Percentiles rank a stretch among this genome's conserved stretches.
phyloP scores from a whole-genome alignment of 2,888 invertebrate species.

The Baronia brevicornis region DNA sequence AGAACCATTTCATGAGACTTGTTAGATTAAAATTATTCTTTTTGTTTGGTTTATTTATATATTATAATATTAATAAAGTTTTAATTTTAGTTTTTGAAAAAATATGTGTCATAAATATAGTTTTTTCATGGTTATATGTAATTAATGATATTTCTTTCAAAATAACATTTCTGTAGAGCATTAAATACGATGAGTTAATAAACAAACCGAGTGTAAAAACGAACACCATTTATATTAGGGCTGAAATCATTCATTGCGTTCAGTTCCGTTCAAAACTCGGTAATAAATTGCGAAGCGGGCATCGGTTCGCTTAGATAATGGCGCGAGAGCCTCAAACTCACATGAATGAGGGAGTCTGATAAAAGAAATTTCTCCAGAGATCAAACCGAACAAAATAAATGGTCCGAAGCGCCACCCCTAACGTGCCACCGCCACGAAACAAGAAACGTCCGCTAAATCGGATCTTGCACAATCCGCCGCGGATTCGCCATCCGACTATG shows the following conservation, averaged over 20 bases:
- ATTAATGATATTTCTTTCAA: too few species aligned
- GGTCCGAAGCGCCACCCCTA: slow-evolving; percentile 28
- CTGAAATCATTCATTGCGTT: slow-evolving; percentile 24
- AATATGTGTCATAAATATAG: too few species aligned
- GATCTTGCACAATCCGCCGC: slow-evolving; percentile 30
- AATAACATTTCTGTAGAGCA: too few species aligned
- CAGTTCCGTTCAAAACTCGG: slow-evolving; percentile 18
- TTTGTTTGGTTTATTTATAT: too few species aligned
- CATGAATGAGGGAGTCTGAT: slow-evolving; percentile 51
- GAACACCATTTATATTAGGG: slow-evolving; percentile 22
- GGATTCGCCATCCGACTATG: slow-evolving; percentile 38
- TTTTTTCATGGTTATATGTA: too few species aligned
- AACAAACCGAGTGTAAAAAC: slow-evolving; percentile 8
- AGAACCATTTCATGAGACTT: too few species aligned
- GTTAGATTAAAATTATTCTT: too few species aligned
- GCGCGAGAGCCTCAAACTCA: slow-evolving; percentile 29
- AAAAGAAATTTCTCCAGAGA: slow-evolving; percentile 50
- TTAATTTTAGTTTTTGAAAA: too few species aligned
- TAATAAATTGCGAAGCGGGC: slow-evolving; percentile 26
- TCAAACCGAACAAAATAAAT: slow-evolving; percentile 49
- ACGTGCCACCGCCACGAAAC: slow-evolving; percentile 8
- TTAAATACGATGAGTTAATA: slow-evolving; percentile 3
- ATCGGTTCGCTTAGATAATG: slow-evolving; percentile 24
- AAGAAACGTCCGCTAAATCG: slow-evolving; percentile 34
- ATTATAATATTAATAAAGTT: too few species aligned